Evolutionary conservation across 2,113 vertebrate genomes (phyloP).

Genomic region (Macquaria australasica): DNA sequence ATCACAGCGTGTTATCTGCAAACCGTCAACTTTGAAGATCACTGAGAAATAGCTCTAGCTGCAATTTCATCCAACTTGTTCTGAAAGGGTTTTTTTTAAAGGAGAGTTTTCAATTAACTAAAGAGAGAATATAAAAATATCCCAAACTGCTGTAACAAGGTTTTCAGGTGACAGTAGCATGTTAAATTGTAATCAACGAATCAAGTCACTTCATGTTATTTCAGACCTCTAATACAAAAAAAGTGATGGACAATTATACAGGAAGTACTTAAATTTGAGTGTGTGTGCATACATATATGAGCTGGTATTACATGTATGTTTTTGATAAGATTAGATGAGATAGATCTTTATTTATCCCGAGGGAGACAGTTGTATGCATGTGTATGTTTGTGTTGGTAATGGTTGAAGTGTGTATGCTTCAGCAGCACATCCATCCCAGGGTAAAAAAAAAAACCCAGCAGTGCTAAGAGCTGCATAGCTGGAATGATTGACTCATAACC

Average conservation of each 20-base stretch:
- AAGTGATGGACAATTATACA: background rate
- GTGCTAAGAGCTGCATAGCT: conserved; percentile 14
- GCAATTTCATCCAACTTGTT: background rate
- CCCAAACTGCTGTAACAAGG: background rate
- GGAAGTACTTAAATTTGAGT: background rate
- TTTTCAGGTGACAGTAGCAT: background rate
- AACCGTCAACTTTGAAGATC: background rate
- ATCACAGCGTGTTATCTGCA: background rate
- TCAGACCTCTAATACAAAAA: background rate
- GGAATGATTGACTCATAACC: conserved; percentile 53
- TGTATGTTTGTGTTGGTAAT: conserved; percentile 16
- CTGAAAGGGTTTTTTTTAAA: background rate
- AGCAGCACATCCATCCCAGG: conserved; percentile 7
- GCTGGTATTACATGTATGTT: background rate
- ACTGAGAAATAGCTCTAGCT: background rate
- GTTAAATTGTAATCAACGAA: background rate
- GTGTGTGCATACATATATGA: background rate
- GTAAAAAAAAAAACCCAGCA: conserved; percentile 25
- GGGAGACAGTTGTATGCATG: background rate
- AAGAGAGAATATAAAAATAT: background rate
- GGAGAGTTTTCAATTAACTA: background rate
- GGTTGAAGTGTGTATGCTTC: background rate
- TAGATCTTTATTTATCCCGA: too few species aligned
- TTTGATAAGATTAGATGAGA: too few species aligned
- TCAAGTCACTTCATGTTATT: background rate